Base-by-base conservation (phyloP, 1,140 invertebrate species). In the Bombus turneri region DNA sequence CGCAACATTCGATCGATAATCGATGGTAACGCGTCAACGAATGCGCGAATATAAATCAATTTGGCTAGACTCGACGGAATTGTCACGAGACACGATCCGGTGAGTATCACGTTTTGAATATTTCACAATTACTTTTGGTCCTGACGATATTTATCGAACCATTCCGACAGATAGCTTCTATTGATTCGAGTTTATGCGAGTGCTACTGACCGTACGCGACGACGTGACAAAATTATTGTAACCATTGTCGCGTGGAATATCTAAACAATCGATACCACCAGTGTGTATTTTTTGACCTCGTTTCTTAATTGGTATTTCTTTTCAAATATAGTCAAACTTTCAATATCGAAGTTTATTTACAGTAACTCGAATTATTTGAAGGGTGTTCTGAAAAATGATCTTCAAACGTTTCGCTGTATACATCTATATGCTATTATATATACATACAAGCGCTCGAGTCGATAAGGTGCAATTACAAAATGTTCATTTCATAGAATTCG, bases 131-230 rank as follows among this genome's bases (percentile, higher is more conserved):
- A 47, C 71, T 79, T 68, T 71, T 25, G 62, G 22, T 28, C 34
- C 76, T 69, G 74, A 47, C 69, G 25, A 57, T 81, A 85, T 69
- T 85, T 87, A 85, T 87, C n/a, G 28, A 43, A 22, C 72, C 71
- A 31, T 31, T 3, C 31, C 31, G 86, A 87, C 74, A 64, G 64
- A 87, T 66, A 78, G 83, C 64, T 81, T 81, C 76, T 85, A 80
- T 86, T 62, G 81, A 81, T 86, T 90, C 79, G 80, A 80, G 71
- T 78, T 84, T 83, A 74, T 73, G 72, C 68, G 71, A 62, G 62
- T 22, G 66, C 41, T 53, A 77, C 41, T 39, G 72, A 41, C 43
- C 62, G 31, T 37, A 18, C n/a, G 53, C 22, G 62, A 59, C 71
- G 69, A 85, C 53, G 85, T 34, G 62, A 37, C 69, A 75, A 85